phyloP scores from a whole-genome alignment of 2,113 vertebrate genomes.

The Cololabis saira region DNA sequence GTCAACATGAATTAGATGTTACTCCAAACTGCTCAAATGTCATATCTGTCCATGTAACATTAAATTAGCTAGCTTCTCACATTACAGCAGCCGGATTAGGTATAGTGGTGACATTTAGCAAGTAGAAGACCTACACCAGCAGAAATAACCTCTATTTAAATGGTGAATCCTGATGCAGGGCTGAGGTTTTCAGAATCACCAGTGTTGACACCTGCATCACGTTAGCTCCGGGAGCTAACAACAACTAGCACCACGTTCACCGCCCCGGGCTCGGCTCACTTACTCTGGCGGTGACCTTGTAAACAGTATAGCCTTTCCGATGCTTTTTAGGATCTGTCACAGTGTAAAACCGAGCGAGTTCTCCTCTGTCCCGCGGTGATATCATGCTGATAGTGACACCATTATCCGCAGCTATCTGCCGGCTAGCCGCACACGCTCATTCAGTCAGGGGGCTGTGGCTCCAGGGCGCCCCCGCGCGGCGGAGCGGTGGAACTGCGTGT shows the following conservation, averaged over 20 bases:
- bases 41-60: no score
- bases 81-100: no score
- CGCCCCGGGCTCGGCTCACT: slow-evolving; percentile 64
- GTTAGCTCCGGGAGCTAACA: slow-evolving; percentile 44
- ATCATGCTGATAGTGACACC: slow-evolving; percentile 87
- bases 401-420: slow-evolving; percentile 70
- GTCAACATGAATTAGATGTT: no score
- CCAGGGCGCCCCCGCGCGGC: slow-evolving; percentile 21
- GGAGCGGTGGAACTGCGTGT: background rate
- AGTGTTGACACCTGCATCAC: slow-evolving; percentile 17
- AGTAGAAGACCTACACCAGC: no score
- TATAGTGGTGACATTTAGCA: no score
- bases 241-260: slow-evolving; percentile 47
- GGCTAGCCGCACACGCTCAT: slow-evolving; percentile 64
- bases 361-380: slow-evolving; percentile 87
- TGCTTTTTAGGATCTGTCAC: slow-evolving; percentile 94
- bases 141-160: no score
- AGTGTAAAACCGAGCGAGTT: slow-evolving; percentile 96
- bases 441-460: background rate
- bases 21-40: no score
- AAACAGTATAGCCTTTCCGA: slow-evolving; percentile 91
- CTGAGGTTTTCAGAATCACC: no score
- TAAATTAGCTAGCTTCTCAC: no score
- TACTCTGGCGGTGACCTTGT: slow-evolving; percentile 96
- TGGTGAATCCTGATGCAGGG: no score